A percentile compares a stretch with the other conserved stretches of the same genome.
Evolutionary conservation across 2,797 vertebrate genomes (phyloP).

Genomic region (Pseudochirops corinnae): DNA sequence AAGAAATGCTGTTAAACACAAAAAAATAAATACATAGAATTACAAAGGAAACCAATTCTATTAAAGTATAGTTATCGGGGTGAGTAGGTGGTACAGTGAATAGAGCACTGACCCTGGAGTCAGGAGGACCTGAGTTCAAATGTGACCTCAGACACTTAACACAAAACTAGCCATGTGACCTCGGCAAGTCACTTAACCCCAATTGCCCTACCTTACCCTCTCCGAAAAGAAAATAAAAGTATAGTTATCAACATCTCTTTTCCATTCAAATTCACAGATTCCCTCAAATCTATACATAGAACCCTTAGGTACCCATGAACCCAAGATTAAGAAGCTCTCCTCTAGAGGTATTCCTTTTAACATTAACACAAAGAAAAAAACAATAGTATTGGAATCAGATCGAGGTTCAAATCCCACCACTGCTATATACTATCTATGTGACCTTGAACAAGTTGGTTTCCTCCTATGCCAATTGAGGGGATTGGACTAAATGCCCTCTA

Average conservation of each 20-base stretch:
- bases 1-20: neutral
- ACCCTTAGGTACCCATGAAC: neutral
- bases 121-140: no score
- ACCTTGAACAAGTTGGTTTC: neutral
- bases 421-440: neutral
- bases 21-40: neutral
- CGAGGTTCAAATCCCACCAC: neutral
- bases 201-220: no score
- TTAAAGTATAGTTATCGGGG: neutral
- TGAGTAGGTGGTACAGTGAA: no score
- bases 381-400: neutral
- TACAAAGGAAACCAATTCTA: neutral
- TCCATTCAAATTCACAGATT: no score
- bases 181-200: no score
- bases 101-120: no score
- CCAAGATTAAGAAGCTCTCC: neutral
- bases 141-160: no score
- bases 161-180: no score
- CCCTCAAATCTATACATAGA: neutral
- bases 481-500: neutral
- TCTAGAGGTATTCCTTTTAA: neutral
- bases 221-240: no score
- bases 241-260: neutral
- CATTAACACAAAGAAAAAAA: neutral
- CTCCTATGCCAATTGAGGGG: neutral